phyloP scores from a whole-genome alignment of 2,113 vertebrate genomes.

The Mola mola region DNA sequence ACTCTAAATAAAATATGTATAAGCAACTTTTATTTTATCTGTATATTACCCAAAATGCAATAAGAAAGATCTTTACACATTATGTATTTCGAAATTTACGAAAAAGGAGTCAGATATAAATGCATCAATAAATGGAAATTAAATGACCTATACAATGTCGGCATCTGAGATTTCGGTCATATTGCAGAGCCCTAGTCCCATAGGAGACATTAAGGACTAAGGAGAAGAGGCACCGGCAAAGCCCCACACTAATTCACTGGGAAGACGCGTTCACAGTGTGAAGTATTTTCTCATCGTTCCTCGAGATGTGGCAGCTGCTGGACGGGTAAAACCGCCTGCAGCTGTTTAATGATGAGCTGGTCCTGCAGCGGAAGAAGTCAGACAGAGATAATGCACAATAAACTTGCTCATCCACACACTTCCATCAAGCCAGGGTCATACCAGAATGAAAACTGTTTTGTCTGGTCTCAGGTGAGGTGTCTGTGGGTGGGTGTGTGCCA shows the following conservation, averaged over 20 bases:
- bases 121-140: too few relatives aligned
- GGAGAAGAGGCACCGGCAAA: conserved; percentile 19
- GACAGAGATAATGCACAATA: conserved; percentile 28
- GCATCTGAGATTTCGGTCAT: too few relatives aligned
- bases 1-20: too few relatives aligned
- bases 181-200: conserved; percentile 21
- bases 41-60: too few relatives aligned
- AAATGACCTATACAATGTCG: too few relatives aligned
- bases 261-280: conserved; percentile 34
- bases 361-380: conserved; percentile 46
- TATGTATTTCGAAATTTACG: too few relatives aligned
- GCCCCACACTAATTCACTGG: too few relatives aligned
- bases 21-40: too few relatives aligned
- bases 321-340: conserved; percentile 44
- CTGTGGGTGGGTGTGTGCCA: background rate
- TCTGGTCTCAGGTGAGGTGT: conserved; percentile 7
- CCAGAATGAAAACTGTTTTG: conserved; percentile 20
- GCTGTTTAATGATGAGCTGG: conserved; percentile 61
- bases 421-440: conserved; percentile 22
- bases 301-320: conserved; percentile 61
- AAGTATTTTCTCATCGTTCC: conserved; percentile 49
- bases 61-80: too few relatives aligned
- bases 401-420: conserved; percentile 22
- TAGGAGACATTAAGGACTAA: conserved; percentile 21
- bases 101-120: too few relatives aligned